These are phyloP conservation scores for Scophthalmus maximus DNA, from an alignment of 2,113 vertebrate species.

Conservation along the genomic window DNA sequence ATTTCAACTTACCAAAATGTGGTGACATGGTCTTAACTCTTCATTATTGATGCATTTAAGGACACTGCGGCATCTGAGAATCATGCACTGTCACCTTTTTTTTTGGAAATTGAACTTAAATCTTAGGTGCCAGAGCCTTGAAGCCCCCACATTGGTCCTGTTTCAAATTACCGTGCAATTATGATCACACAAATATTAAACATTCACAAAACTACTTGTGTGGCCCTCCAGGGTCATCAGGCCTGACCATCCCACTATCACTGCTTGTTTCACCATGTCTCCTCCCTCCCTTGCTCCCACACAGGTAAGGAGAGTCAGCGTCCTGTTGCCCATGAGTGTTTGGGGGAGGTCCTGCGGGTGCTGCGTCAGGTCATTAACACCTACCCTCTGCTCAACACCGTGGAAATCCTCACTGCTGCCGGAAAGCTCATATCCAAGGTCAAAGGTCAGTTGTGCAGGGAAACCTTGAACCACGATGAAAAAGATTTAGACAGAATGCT, in stretches of 20 bases:
- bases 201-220: too few species aligned
- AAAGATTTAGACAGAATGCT: too few species aligned
- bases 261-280: not conserved
- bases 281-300: not conserved
- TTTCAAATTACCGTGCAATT: not conserved
- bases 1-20: not conserved
- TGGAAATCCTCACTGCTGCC: slow-evolving; percentile 94
- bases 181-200: not conserved
- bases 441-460: slow-evolving; percentile 87
- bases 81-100: too few species aligned
- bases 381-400: slow-evolving; percentile 93
- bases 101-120: not conserved
- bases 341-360: slow-evolving; percentile 91
- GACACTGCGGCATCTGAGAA: too few species aligned
- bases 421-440: slow-evolving; percentile 95
- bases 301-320: slow-evolving; percentile 89
- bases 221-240: too few species aligned
- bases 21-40: not conserved
- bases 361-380: slow-evolving; percentile 92
- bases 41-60: not conserved
- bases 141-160: too few species aligned
- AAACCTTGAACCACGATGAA: too few species aligned
- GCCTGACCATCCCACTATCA: not conserved
- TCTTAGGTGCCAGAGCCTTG: not conserved
- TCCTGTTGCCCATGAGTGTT: slow-evolving; percentile 90